A percentile compares a stretch with the other conserved stretches of the same genome.
Evolutionary conservation across 2,888 invertebrate genomes (phyloP).

Genomic region (Heliconius erato): DNA sequence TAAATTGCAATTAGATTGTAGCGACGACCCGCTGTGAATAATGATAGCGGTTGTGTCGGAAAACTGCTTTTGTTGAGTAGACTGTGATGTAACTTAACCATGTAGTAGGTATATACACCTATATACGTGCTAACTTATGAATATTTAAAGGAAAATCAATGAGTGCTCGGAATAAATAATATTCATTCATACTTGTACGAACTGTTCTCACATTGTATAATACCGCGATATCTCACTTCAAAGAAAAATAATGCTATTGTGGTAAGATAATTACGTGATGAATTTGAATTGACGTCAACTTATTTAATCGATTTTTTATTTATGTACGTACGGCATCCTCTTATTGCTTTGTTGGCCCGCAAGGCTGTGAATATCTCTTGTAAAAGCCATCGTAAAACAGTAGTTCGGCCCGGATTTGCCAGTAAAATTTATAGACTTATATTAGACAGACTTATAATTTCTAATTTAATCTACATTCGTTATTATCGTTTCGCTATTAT

Average conservation of each 20-base stretch:
- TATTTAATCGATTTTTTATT: slow-evolving; percentile 5
- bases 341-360: not conserved
- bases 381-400: not conserved
- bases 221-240: slow-evolving; percentile 1
- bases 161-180: slow-evolving; percentile 43
- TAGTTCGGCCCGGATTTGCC: too few relatives aligned
- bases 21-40: slow-evolving; percentile 52
- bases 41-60: slow-evolving; percentile 49
- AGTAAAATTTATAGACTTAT: too few relatives aligned
- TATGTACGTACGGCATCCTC: not conserved
- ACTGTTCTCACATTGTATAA: slow-evolving; percentile 30
- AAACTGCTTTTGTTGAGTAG: slow-evolving; percentile 47
- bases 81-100: slow-evolving; percentile 47
- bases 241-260: slow-evolving; percentile 26
- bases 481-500: too few relatives aligned
- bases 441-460: too few relatives aligned
- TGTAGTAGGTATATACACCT: not conserved
- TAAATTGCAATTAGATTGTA: slow-evolving; percentile 60
- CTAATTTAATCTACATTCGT: too few relatives aligned
- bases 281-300: slow-evolving; percentile 22
- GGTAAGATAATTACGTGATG: slow-evolving; percentile 22
- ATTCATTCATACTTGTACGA: slow-evolving; percentile 16
- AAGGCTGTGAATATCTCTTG: not conserved
- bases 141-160: slow-evolving; percentile 50
- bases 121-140: slow-evolving; percentile 43